phyloP scores from a whole-genome alignment of 2,888 invertebrate genomes.

The Spisula subtruncata region DNA sequence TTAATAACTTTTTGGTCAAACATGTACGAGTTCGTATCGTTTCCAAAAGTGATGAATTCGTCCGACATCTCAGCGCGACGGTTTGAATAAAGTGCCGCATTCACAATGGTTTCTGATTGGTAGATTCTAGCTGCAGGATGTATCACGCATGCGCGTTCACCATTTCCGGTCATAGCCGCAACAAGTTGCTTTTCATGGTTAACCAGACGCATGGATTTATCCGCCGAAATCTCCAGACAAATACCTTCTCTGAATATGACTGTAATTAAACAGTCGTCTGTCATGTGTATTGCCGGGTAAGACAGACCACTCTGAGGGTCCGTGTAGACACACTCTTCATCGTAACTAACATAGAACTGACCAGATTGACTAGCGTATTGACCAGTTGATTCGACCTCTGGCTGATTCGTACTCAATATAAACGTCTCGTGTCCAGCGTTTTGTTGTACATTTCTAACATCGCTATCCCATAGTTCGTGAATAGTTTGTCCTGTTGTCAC shows the following conservation, averaged over 20 bases:
- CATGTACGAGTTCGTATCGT: conserved; percentile 81
- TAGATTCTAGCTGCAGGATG: conserved; percentile 87
- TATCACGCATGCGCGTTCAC: conserved; percentile 85
- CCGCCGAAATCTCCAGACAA: conserved; percentile 88
- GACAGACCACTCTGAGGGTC: conserved; percentile 53
- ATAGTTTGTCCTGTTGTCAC: background rate
- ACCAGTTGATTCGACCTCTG: background rate
- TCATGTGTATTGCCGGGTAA: conserved; percentile 87
- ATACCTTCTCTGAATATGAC: conserved; percentile 87
- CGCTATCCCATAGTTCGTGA: background rate
- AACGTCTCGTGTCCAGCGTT: background rate
- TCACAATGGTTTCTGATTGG: conserved; percentile 87
- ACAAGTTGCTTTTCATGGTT: conserved; percentile 86
- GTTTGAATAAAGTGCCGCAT: conserved; percentile 84
- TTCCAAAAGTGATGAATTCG: conserved; percentile 80
- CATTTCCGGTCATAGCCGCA: conserved; percentile 86
- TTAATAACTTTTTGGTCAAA: conserved; percentile 79
- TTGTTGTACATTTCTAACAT: background rate
- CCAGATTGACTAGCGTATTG: background rate
- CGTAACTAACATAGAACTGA: conserved; percentile 32
- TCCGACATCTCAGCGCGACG: conserved; percentile 82
- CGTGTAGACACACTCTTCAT: conserved; percentile 37
- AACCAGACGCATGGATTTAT: conserved; percentile 87
- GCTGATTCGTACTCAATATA: background rate
- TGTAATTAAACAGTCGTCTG: conserved; percentile 87